Conservation (phyloP, 2,888 invertebrate species). For the Empis livida region DNA sequence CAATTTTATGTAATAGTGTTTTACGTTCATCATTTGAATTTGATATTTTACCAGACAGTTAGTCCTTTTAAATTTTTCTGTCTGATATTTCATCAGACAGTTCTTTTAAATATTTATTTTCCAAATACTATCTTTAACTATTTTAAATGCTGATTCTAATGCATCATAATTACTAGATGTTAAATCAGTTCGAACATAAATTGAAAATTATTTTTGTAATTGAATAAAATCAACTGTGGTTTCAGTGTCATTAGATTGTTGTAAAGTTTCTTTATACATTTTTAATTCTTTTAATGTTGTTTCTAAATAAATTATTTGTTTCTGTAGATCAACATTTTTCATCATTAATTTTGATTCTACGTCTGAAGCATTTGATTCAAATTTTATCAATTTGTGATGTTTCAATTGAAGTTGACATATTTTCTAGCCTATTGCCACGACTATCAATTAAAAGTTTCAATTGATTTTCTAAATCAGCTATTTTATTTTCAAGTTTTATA, state of each 20-base stretch:
- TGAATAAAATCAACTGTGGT: slow-evolving; percentile 14
- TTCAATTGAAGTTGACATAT: not conserved
- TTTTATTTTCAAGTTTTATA: not conserved
- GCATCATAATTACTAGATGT: slow-evolving; percentile 13
- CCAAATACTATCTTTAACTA: slow-evolving; percentile 44
- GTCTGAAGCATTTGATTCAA: slow-evolving; percentile 16
- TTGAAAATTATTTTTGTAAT: slow-evolving; percentile 19
- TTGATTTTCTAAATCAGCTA: slow-evolving; percentile 1
- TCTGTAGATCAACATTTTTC: slow-evolving; percentile 18
- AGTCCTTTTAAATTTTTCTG: no score
- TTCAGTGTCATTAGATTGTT: not conserved
- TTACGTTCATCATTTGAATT: slow-evolving; percentile 35
- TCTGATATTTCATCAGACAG: slow-evolving; percentile 42
- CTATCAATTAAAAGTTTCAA: not conserved
- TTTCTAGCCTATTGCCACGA: not conserved
- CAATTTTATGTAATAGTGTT: slow-evolving; percentile 42
- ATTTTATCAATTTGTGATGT: not conserved
- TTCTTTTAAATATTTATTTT: slow-evolving; percentile 45
- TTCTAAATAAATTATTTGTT: slow-evolving; percentile 30
- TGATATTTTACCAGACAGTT: no score
- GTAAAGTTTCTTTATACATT: not conserved
- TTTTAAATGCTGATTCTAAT: slow-evolving; percentile 37
- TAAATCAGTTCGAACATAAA: slow-evolving; percentile 17
- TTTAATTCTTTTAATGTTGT: slow-evolving; percentile 13
- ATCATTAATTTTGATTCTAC: slow-evolving; percentile 17